These are phyloP conservation scores for Pseudomugil tenellus DNA, from an alignment of 2,797 vertebrate genomes.

Conservation along the genomic window DNA sequence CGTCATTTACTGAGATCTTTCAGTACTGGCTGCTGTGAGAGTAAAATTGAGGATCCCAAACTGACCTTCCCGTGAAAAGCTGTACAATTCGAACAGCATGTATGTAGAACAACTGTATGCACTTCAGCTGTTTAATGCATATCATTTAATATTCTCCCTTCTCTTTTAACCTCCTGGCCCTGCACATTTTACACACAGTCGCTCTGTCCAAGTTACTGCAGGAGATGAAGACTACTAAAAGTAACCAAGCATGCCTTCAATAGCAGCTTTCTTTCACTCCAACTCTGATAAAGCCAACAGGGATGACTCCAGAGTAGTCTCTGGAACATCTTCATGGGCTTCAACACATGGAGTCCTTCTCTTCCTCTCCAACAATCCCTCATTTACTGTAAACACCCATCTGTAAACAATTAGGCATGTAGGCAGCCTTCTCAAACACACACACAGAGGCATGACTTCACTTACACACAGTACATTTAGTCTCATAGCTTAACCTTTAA, in stretches of 20 bases:
- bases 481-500: conserved; percentile 53
- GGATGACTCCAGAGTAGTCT: conserved; percentile 29
- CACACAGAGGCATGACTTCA: conserved; percentile 31
- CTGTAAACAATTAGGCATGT: conserved; percentile 73
- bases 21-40: conserved; percentile 36
- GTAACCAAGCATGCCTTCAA: conserved; percentile 19
- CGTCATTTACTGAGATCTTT: conserved; percentile 56
- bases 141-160: background rate
- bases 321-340: conserved; percentile 46
- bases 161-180: background rate
- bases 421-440: conserved; percentile 46
- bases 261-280: conserved; percentile 23
- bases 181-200: conserved; percentile 36
- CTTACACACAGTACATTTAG: conserved; percentile 34
- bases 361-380: conserved; percentile 73
- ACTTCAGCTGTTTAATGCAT: conserved; percentile 12
- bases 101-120: conserved; percentile 1
- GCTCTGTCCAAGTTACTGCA: conserved; percentile 5
- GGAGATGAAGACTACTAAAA: conserved; percentile 17
- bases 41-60: conserved; percentile 28
- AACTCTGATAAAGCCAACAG: conserved; percentile 27
- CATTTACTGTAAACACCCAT: conserved; percentile 78
- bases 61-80: conserved; percentile 28
- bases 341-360: conserved; percentile 76
- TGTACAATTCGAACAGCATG: conserved; percentile 14